Evolutionary conservation across 2,888 invertebrate genomes (phyloP).

Genomic region (Gisinianus flammeolus): DNA sequence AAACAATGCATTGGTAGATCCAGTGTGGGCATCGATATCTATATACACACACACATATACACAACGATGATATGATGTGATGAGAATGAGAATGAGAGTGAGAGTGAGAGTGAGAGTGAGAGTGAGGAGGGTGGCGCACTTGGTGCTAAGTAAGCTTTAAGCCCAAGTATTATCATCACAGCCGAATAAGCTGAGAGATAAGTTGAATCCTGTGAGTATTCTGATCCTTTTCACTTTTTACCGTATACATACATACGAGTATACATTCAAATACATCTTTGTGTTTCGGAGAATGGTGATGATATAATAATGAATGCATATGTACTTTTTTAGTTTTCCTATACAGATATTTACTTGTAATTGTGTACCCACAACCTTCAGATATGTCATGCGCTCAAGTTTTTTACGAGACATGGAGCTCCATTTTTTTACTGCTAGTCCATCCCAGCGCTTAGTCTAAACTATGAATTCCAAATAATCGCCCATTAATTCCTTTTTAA

Average conservation of each 20-base stretch:
- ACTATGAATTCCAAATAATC: conserved; percentile 31
- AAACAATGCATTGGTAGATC: conserved; percentile 1
- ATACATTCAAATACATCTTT: neutral
- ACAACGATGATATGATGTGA: neutral
- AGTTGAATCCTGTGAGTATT: neutral
- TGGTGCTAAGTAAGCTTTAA: neutral
- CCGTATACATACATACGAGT: neutral
- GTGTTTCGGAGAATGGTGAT: too few relatives aligned
- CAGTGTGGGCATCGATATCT: neutral
- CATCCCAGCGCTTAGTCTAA: neutral
- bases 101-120: too few relatives aligned
- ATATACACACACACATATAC: neutral
- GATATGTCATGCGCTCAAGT: too few relatives aligned
- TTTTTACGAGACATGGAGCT: too few relatives aligned
- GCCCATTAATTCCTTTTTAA: conserved; percentile 36
- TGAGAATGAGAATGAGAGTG: too few relatives aligned
- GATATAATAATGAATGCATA: neutral
- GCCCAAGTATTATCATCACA: neutral
- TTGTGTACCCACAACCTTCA: too few relatives aligned
- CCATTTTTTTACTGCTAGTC: conserved; percentile 2
- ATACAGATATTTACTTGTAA: too few relatives aligned
- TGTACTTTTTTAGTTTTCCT: too few relatives aligned
- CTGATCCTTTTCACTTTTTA: too few relatives aligned
- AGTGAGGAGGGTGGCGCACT: neutral
- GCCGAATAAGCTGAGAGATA: neutral